Percentiles rank a stretch among this genome's conserved stretches.
Evolutionary conservation across 2,797 vertebrate genomes (phyloP).

Genomic region (Myotis myotis): DNA sequence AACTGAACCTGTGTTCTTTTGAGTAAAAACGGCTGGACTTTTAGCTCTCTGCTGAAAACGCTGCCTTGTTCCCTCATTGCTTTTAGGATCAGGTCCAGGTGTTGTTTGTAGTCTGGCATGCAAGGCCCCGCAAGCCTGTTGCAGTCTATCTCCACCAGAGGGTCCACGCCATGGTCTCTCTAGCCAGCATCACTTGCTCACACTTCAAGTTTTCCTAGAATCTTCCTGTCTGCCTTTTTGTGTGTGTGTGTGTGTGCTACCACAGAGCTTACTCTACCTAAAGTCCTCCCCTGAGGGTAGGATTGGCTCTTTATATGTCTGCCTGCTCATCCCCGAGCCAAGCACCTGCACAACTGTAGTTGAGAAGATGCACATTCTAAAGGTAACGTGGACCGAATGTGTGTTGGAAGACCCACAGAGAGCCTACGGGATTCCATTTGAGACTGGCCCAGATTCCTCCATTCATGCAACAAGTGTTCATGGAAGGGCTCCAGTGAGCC

Average conservation of each 20-base stretch:
- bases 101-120: not conserved
- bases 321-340: not conserved
- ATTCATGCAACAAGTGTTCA: not conserved
- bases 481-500: not conserved
- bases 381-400: rapidly evolving
- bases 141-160: rapidly evolving
- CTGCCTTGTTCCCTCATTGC: not conserved
- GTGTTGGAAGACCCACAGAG: not conserved
- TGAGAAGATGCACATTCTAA: not conserved
- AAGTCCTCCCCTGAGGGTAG: not conserved
- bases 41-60: not conserved
- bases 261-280: not conserved
- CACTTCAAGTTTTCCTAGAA: not conserved
- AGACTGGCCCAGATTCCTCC: not conserved
- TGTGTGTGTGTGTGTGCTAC: not conserved
- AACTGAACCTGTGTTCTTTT: not conserved
- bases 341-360: not conserved
- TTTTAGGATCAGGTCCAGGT: not conserved
- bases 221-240: not conserved
- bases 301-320: not conserved
- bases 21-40: not conserved
- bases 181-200: not conserved
- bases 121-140: not conserved
- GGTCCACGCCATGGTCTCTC: not conserved
- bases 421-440: not conserved